Conservation (phyloP, 2,888 invertebrate species). For the Limenitis camilla region DNA sequence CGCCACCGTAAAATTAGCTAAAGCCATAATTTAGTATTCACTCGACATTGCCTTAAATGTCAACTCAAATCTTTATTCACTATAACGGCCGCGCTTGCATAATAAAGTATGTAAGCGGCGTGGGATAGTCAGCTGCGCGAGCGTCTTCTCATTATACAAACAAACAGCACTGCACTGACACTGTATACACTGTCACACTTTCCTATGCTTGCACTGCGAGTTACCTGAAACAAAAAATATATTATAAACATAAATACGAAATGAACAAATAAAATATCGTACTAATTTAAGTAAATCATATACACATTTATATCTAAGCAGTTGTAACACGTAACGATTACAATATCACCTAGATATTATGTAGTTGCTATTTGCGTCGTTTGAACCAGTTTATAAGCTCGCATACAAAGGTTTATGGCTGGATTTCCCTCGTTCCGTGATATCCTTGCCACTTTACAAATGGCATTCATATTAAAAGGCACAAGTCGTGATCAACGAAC, state of each 20-base stretch:
- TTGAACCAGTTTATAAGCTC: conserved; percentile 33
- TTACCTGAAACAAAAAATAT: conserved; percentile 55
- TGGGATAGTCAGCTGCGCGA: conserved; percentile 40
- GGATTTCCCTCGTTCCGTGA: conserved; percentile 65
- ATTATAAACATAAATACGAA: background rate
- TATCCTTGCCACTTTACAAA: conserved; percentile 63
- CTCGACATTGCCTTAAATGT: conserved; percentile 48
- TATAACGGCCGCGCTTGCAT: conserved; percentile 52
- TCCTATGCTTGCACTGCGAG: conserved; percentile 25
- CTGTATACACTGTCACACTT: conserved; percentile 40
- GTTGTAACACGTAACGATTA: background rate
- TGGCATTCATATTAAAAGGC: conserved; percentile 66
- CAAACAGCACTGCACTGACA: conserved; percentile 43
- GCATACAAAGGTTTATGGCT: conserved; percentile 44
- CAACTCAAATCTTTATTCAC: conserved; percentile 40
- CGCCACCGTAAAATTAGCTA: conserved; percentile 62
- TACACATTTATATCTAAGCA: background rate
- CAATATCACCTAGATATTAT: conserved; percentile 3
- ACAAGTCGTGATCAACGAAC: conserved; percentile 60
- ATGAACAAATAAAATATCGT: background rate
- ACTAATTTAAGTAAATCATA: background rate
- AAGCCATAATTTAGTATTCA: conserved; percentile 58
- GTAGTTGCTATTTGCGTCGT: background rate
- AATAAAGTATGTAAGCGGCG: conserved; percentile 41
- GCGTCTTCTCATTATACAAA: conserved; percentile 49